phyloP scores from a whole-genome alignment of 2,113 vertebrate species.

The Sylvietta virens region DNA sequence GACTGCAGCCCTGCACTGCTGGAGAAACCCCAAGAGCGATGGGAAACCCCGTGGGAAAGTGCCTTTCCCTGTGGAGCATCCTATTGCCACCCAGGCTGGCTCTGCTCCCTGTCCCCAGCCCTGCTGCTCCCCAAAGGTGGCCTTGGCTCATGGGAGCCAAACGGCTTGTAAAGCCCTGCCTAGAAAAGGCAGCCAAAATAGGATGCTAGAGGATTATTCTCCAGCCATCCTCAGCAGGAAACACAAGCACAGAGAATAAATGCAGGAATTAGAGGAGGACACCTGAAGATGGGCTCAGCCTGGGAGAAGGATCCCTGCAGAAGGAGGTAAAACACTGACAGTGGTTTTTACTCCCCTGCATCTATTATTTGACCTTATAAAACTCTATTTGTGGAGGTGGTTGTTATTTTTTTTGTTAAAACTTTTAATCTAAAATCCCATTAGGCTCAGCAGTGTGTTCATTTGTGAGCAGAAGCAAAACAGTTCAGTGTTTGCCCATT shows the following conservation, averaged over 20 bases:
- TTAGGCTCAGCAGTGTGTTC: slow-evolving; percentile 10
- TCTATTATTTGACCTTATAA: slow-evolving; percentile 52
- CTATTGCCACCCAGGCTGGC: neutral
- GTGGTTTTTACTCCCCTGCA: neutral
- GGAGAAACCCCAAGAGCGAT: neutral
- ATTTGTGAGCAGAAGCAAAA: slow-evolving; percentile 34
- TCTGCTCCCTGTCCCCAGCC: neutral
- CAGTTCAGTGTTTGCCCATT: slow-evolving; percentile 7
- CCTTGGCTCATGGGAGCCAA: neutral
- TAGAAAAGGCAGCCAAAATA: neutral
- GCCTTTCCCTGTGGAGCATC: neutral
- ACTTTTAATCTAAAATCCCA: slow-evolving; percentile 64
- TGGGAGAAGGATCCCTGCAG: neutral
- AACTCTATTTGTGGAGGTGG: slow-evolving; percentile 52
- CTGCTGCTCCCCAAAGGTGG: neutral
- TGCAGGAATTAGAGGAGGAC: neutral
- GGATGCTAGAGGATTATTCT: neutral
- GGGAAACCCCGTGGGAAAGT: neutral
- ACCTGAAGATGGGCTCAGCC: neutral
- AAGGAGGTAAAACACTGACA: neutral
- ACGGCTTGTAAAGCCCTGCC: neutral
- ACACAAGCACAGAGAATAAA: neutral
- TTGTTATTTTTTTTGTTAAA: slow-evolving; percentile 55
- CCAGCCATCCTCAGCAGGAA: neutral
- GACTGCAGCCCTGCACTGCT: neutral